Conservation (phyloP, 2,888 invertebrate species). For the Drosophila algonquin region DNA sequence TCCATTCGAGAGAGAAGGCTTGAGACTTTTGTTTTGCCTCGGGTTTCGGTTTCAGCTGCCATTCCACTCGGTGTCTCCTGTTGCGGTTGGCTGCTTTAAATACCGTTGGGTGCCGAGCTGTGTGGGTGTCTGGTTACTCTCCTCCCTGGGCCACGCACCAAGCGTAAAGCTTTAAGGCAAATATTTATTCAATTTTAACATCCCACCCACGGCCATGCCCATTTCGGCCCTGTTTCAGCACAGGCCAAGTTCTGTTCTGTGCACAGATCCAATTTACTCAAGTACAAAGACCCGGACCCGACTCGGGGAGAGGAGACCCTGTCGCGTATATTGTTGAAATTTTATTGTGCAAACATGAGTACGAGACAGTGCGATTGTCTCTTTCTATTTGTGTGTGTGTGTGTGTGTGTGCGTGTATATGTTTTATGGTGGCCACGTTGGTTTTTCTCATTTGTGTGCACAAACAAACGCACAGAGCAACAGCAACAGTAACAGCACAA, state of each 20-base stretch:
- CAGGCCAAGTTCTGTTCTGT: conserved; percentile 8
- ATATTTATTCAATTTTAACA: conserved; percentile 78
- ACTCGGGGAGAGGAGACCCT: conserved; percentile 42
- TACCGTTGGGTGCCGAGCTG: conserved; percentile 21
- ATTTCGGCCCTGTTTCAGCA: conserved; percentile 7
- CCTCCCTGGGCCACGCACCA: background rate
- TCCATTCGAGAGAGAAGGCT: background rate
- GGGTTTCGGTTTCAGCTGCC: conserved; percentile 13
- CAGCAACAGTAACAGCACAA: conserved; percentile 23
- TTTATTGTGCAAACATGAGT: conserved; percentile 78
- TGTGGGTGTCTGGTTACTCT: conserved; percentile 42
- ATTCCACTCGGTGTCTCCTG: background rate
- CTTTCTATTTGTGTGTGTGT: conserved; percentile 15
- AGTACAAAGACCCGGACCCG: conserved; percentile 58
- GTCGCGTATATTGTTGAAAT: conserved; percentile 79
- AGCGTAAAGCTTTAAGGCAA: conserved; percentile 64
- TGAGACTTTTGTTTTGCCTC: conserved; percentile 36
- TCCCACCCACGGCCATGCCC: conserved; percentile 6
- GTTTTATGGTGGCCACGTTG: conserved; percentile 77
- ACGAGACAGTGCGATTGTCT: conserved; percentile 16
- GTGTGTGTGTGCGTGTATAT: conserved; percentile 25
- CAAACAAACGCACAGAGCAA: conserved; percentile 43
- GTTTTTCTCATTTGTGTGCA: conserved; percentile 61
- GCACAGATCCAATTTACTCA: conserved; percentile 79
- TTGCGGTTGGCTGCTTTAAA: conserved; percentile 39